Evolutionary conservation across 2,888 invertebrate genomes (phyloP), one percentile per base, ranked within the genome.

Genomic region (Smittia aterrima): DNA sequence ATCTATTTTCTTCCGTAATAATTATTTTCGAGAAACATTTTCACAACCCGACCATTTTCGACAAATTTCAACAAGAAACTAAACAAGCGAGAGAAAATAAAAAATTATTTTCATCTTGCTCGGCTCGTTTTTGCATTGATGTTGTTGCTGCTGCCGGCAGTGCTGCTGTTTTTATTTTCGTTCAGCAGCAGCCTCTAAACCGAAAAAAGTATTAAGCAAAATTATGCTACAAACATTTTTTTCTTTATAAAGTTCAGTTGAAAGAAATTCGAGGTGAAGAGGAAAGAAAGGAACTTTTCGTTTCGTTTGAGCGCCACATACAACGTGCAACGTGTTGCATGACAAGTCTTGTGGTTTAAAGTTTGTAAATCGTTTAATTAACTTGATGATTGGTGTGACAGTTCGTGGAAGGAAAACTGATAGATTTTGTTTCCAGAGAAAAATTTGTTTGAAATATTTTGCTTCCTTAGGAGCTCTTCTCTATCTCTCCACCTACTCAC

Each of bases 31-130:
- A 58, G 58, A 58, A 58, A 20, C 58, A 58, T 58, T 58, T 58
- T 58, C 16, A 47, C 18, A 67, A 40, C 41, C 16, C 66, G 47
- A 67, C 67, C 41, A 40, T 67, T 67, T 67, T 67, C 22, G 20
- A 38, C 41, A 67, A 67, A 67, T 40, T 40, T 40, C 67, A 41
- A 47, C 67, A 67, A 41, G 24, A 67, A 67, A 67, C 67, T 67
- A 38, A 67, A 41, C 18, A 22, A 41, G 41, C 18, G 67, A 67
- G 47, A 67, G 47, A n/a, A 67, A 41, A 16, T 32, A 40, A 67
- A 41, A 67, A 67, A 67, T 67, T 47, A n/a, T 67, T 67, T 67
- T 67, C 67, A 67, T 67, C 67, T 67, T 22, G 22, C 22, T 58
- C 38, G 38, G 32, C 20, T 41, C 22, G n/a, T 67, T 67, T 67